Conservation (phyloP, 2,113 vertebrate species). For the Trochalopteron elliotii region DNA sequence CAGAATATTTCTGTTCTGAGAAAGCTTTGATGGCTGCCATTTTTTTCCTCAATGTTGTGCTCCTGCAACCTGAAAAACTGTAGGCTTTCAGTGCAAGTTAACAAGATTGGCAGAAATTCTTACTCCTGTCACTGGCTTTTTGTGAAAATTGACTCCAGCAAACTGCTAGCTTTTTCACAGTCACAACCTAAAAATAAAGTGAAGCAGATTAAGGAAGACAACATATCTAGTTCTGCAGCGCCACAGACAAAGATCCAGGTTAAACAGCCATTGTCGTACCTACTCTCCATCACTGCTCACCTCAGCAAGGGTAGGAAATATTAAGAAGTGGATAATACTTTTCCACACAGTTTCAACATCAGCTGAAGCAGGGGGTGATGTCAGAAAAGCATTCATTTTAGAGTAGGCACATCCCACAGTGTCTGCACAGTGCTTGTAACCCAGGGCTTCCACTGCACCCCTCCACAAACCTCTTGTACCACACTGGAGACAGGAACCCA, state of each 20-base stretch:
- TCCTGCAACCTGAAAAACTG: neutral
- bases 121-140: constrained; percentile 16
- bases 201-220: constrained; percentile 20
- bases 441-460: neutral
- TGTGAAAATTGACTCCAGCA: constrained; percentile 16
- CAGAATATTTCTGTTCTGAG: neutral
- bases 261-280: neutral
- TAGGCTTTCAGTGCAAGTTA: constrained; percentile 35
- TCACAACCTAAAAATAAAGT: constrained; percentile 31
- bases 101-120: constrained; percentile 50
- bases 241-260: neutral
- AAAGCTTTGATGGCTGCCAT: neutral
- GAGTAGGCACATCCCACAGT: neutral
- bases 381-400: neutral
- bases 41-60: neutral
- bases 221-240: neutral
- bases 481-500: accelerated
- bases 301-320: neutral
- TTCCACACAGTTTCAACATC: neutral
- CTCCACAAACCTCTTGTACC: neutral
- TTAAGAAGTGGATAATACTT: neutral
- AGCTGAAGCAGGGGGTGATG: neutral
- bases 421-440: neutral
- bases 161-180: constrained; percentile 21
- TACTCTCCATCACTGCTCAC: neutral